A percentile compares a stretch with the other conserved stretches of the same genome.
Conservation (phyloP, 2,888 invertebrate species). For the Drosophila leonis region DNA sequence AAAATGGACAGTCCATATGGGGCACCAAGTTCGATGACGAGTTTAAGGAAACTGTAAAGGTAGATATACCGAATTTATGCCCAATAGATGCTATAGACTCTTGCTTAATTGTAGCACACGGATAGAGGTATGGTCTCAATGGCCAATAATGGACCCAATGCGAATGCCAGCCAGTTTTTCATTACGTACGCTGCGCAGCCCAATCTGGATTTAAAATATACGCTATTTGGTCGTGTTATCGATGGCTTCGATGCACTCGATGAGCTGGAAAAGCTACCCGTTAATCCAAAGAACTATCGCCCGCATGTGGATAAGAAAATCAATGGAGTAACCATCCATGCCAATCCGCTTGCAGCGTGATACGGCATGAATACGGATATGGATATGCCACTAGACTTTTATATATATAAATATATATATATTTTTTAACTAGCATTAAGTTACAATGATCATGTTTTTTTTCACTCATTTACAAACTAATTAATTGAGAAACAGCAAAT, state of each 20-base stretch:
- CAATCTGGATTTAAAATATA: slow-evolving; percentile 98
- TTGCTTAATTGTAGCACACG: slow-evolving; percentile 88
- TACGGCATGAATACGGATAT: slow-evolving; percentile 4
- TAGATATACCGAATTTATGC: slow-evolving; percentile 75
- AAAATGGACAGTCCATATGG: slow-evolving; percentile 99
- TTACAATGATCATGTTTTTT: slow-evolving; percentile 36
- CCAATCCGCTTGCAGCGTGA: slow-evolving; percentile 96
- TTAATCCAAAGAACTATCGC: slow-evolving; percentile 96
- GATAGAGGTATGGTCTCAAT: slow-evolving; percentile 94
- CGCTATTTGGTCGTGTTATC: slow-evolving; percentile 98
- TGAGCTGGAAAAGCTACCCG: slow-evolving; percentile 97
- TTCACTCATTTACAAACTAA: slow-evolving; percentile 62
- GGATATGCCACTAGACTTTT: slow-evolving; percentile 7
- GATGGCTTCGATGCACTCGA: slow-evolving; percentile 98
- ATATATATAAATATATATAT: slow-evolving; percentile 31
- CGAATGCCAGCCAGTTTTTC: slow-evolving; percentile 99
- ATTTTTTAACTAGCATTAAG: slow-evolving; percentile 67
- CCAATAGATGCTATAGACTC: neutral
- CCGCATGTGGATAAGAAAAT: slow-evolving; percentile 95
- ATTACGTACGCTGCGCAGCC: slow-evolving; percentile 97
- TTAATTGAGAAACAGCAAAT: slow-evolving; percentile 75
- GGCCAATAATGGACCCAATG: slow-evolving; percentile 99
- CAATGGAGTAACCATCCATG: slow-evolving; percentile 97
- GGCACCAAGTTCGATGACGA: slow-evolving; percentile 98
- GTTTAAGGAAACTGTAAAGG: slow-evolving; percentile 96